Evolutionary conservation across 2,113 vertebrate species (phyloP).

Genomic region (Planiliza haematocheilus): DNA sequence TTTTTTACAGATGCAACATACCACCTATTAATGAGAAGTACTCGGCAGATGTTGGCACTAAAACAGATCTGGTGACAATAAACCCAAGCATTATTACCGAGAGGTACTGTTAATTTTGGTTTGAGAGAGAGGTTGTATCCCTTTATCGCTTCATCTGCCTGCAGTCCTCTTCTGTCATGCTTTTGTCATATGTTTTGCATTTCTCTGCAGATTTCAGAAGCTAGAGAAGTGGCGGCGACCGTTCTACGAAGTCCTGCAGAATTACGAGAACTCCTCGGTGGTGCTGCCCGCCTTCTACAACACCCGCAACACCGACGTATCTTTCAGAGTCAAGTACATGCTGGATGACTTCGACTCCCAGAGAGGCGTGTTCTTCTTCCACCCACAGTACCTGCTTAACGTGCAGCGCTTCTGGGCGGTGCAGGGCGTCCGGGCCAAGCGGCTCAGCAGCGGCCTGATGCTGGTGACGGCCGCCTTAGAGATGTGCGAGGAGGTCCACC

Average conservation of each 20-base stretch:
- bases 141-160: not conserved
- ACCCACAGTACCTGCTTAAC: conserved; percentile 95
- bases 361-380: conserved; percentile 94
- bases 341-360: conserved; percentile 94
- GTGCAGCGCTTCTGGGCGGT: conserved; percentile 96
- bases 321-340: conserved; percentile 95
- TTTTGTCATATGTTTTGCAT: not conserved
- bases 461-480: conserved; percentile 95
- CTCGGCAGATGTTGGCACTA: conserved; percentile 90
- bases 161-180: not conserved
- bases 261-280: conserved; percentile 94
- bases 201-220: conserved; percentile 90
- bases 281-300: conserved; percentile 98
- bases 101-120: conserved; percentile 81
- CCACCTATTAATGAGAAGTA: conserved; percentile 95
- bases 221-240: conserved; percentile 98
- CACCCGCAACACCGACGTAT: conserved; percentile 95
- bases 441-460: conserved; percentile 96
- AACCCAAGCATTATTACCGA: conserved; percentile 98
- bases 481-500: conserved; percentile 96
- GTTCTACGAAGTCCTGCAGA: conserved; percentile 91
- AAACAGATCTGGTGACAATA: conserved; percentile 96
- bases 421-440: conserved; percentile 93
- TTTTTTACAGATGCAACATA: conserved; percentile 91
- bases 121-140: not conserved